Base-by-base conservation (phyloP, 2,797 vertebrate genomes). In the Emys orbicularis region DNA sequence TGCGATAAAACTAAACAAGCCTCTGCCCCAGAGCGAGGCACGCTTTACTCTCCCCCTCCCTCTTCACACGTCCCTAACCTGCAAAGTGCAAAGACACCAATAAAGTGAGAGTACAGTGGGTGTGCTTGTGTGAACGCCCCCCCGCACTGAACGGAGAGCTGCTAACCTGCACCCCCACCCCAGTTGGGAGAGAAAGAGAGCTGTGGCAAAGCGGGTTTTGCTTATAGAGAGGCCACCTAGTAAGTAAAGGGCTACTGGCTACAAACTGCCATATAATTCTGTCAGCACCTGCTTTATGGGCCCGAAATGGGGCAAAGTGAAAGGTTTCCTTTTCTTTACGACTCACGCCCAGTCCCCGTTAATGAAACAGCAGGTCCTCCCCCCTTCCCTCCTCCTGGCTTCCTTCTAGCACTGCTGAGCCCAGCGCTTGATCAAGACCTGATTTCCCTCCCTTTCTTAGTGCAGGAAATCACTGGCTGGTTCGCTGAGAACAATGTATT, bases 241-340 rank as follows among this genome's bases (percentile, higher is more conserved):
- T 12, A 94, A 68, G 90, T 72, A 79, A 87, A 0, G 0, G 74
- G 95, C 90, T 97, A 93, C 96, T 77, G 90, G 91, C 91, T 74
- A 53, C 86, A 89, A 94, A 92, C 97, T 89, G 97, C 90, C 97
- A 96, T 94, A 96, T 97, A 90, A 97, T 96, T 97, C 98, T 95
- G 93, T 94, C 98, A 98, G 97, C 76, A 0, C 96, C 95, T 95
- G 65, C 8, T 98, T 98, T 97, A 98, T 31, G 91, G 96, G 83
- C 77, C 81, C 6, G 0, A 83, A 65, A 85, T 0, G 1, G 88
- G 94, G 86, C 92, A 89, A 89, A 97, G 89, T 1, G 59, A 90
- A 93, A 57, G 92, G 89, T 4, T 5, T 92, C 76, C 96, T 86
- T 77, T 90, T 84, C 1, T 1, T 94, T 90, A 90, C 11, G 8